These are phyloP conservation scores for Euthynnus affinis DNA, from an alignment of 2,797 vertebrate species.

Conservation along the genomic window DNA sequence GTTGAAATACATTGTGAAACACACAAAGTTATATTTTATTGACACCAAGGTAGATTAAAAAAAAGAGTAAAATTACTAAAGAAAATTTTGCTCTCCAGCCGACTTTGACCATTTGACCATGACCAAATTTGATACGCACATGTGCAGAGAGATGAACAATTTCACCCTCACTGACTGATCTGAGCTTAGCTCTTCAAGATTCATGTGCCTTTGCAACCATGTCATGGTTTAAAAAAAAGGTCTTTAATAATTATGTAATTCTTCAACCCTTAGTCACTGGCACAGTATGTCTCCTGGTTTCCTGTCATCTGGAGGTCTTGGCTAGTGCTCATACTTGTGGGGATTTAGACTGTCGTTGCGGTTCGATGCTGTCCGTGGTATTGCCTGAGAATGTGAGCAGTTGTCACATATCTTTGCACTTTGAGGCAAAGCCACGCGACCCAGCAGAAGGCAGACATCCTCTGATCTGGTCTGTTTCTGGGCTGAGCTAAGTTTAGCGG, in stretches of 20 bases:
- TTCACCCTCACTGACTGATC: constrained; percentile 20
- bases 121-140: neutral
- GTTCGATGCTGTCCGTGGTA: constrained; percentile 48
- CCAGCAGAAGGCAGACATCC: constrained; percentile 62
- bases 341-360: constrained; percentile 64
- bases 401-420: constrained; percentile 76
- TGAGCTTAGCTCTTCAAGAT: constrained; percentile 24
- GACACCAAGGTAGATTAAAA: neutral
- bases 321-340: constrained; percentile 32
- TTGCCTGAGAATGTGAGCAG: constrained; percentile 72
- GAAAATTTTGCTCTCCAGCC: neutral
- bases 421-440: constrained; percentile 73
- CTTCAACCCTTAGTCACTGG: constrained; percentile 8
- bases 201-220: constrained; percentile 1
- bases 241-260: constrained; percentile 1
- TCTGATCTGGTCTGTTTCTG: constrained; percentile 76
- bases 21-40: neutral
- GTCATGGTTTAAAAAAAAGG: neutral
- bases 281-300: constrained; percentile 21
- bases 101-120: constrained; percentile 2
- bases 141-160: constrained; percentile 8
- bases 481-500: constrained; percentile 82
- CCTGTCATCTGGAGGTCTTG: constrained; percentile 28
- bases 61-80: neutral
- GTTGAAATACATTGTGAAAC: neutral